Conservation (phyloP, 2,113 vertebrate genomes). For the Isurus oxyrinchus region DNA sequence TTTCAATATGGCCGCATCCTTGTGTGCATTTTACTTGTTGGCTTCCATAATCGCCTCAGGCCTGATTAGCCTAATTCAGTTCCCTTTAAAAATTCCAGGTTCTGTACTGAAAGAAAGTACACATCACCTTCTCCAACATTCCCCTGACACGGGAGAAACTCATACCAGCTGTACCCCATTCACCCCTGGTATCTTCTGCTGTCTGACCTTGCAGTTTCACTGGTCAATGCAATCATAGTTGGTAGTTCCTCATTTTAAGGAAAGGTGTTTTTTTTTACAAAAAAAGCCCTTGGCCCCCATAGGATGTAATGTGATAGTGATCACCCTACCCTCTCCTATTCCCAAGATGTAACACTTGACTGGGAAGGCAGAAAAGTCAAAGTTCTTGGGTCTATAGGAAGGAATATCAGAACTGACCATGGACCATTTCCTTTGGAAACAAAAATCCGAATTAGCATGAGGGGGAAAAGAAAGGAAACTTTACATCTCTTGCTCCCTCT, state of each 20-base stretch:
- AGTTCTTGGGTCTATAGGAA: neutral
- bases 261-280: neutral
- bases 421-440: neutral
- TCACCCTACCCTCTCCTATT: neutral
- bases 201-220: neutral
- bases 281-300: neutral
- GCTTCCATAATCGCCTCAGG: neutral
- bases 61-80: neutral
- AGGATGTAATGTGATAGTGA: neutral
- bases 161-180: neutral
- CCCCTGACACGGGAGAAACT: neutral
- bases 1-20: neutral
- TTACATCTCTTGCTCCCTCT: neutral
- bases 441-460: neutral
- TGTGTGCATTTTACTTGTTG: neutral
- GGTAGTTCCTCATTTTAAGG: neutral
- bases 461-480: neutral
- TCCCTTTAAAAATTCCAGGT: neutral
- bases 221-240: neutral
- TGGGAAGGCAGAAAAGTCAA: neutral
- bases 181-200: neutral
- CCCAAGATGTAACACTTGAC: neutral
- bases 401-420: neutral
- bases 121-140: neutral
- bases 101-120: neutral